Evolutionary conservation across 2,888 invertebrate genomes (phyloP), one percentile per base, ranked within the genome.

Genomic region (Caenorhabditis angaria): DNA sequence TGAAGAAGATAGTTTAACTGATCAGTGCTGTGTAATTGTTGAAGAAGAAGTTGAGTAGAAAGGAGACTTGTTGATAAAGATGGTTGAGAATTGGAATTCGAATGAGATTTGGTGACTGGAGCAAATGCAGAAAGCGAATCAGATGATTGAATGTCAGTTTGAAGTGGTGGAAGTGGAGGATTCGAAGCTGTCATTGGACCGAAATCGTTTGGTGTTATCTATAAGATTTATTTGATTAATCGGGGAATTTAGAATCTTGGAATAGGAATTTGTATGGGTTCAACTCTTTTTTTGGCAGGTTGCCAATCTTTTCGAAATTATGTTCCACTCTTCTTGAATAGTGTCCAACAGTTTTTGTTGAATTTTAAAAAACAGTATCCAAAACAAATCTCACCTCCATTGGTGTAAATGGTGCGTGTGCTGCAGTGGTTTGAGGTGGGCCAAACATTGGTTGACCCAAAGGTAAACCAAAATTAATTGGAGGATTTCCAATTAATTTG

Each of bases 161-260:
- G 35, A 35, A 22, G 24, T 12, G 55, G 35, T 10, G 54, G 20
- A 6, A 53, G 48, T 2, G 76, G 71, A 18, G 73, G 72, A 47
- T 80, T 77, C 10, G 73, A 69, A 12, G 73, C 77, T 1, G 69
- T 22, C 14, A 77, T n/a, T 6, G 77, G 77, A 0, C 77, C 73
- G 48, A 70, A 74, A 28, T 77, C 76, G 14, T 56, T 24, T 10
- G 75, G 54, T 12, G 69, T 61, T 14, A 72, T 27, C 73, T 72
- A 14, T 41, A 41, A 12, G 5, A n/a, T 20, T 0, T 22, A 41
- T n/a, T 51, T 28, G 32, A 28, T n/a, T n/a, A n/a, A n/a, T n/a
- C n/a, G n/a, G n/a, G n/a, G n/a, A n/a, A n/a, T n/a, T n/a, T n/a
- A n/a, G n/a, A n/a, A n/a, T n/a, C n/a, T n/a, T n/a, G n/a, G n/a